These are phyloP conservation scores for Vanacampus margaritifer DNA, from an alignment of 2,113 vertebrate species.

Conservation along the genomic window DNA sequence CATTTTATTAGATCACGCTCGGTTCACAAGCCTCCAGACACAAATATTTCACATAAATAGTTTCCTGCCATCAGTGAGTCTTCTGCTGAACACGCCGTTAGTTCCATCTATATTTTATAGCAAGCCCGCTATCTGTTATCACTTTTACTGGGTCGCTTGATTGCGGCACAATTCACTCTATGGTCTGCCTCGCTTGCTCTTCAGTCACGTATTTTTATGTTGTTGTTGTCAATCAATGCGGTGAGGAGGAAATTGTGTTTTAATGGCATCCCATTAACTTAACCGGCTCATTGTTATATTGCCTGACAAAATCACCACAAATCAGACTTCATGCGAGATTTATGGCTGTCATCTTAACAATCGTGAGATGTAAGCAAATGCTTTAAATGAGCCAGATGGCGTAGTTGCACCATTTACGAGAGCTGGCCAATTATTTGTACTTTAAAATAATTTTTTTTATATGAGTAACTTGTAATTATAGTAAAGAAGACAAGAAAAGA, in stretches of 20 bases:
- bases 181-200: neutral
- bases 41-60: constrained; percentile 1
- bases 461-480: neutral
- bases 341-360: neutral
- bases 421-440: neutral
- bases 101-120: constrained; percentile 5
- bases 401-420: neutral
- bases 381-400: constrained; percentile 1
- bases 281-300: neutral
- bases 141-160: neutral
- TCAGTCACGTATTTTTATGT: neutral
- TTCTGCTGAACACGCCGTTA: neutral
- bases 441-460: neutral
- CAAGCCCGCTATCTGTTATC: constrained; percentile 1
- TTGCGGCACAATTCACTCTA: constrained; percentile 4
- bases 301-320: constrained; percentile 2
- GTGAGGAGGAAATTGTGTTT: constrained; percentile 9
- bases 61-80: constrained; percentile 1
- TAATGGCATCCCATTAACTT: constrained; percentile 7
- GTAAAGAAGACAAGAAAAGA: neutral
- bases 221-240: constrained; percentile 5
- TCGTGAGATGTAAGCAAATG: neutral
- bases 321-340: constrained; percentile 1
- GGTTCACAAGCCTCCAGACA: constrained; percentile 5
- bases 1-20: constrained; percentile 4